Percentiles rank a stretch among this genome's conserved stretches.
These are phyloP conservation scores for Melanotaenia parkinsoni DNA, from an alignment of 2,797 vertebrate genomes.

Conservation along the genomic window DNA sequence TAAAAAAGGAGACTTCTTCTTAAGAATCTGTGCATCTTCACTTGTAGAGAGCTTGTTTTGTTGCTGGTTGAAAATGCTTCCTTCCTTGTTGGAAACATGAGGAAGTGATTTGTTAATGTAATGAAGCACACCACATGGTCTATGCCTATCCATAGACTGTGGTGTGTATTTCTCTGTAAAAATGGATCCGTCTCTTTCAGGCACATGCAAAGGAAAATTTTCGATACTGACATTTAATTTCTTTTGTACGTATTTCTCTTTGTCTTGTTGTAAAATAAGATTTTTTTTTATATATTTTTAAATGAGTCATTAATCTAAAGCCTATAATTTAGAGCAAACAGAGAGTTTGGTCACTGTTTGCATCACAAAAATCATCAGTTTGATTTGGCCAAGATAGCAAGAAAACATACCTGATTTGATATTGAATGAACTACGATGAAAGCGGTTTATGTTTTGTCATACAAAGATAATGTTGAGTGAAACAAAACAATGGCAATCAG, in stretches of 20 bases:
- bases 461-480: neutral
- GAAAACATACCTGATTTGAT: neutral
- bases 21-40: neutral
- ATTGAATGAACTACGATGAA: neutral
- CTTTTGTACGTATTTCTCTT: neutral
- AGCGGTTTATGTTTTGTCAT: neutral
- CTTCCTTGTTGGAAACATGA: neutral
- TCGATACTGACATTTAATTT: neutral
- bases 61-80: neutral
- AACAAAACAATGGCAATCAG: no score
- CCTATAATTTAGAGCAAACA: neutral
- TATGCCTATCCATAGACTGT: neutral
- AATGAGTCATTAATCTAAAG: neutral
- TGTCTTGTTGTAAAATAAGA: neutral
- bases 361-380: neutral
- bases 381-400: neutral
- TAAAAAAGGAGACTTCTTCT: neutral
- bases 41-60: neutral
- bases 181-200: no score
- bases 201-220: no score
- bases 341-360: neutral
- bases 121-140: neutral
- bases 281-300: neutral
- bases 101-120: neutral
- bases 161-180: no score